Base-by-base conservation (phyloP, 2,888 invertebrate genomes). In the Hoplodrina blanda region DNA sequence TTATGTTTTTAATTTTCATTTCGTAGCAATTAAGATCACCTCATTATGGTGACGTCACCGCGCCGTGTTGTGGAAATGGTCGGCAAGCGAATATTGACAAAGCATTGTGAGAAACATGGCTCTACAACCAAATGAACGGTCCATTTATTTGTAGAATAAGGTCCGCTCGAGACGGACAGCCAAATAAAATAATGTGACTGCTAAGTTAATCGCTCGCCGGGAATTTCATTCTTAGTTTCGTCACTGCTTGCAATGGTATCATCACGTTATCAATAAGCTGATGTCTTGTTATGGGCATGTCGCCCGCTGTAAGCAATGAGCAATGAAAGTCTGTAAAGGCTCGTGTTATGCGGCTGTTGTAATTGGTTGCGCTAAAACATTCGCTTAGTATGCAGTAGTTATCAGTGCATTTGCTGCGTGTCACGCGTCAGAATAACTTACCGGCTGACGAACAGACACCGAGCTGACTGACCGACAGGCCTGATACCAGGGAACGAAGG, bases 391-490 rank as follows among this genome's bases (percentile, higher is more conserved):
- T 80, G 55, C 81, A 60, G n/a, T 15, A 64, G 68, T 60, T 80
- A 81, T 82, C 83, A 59, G 68, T 81, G 69, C 80, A 80, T 82
- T 81, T 70, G 83, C 83, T 74, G 63, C 52, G 63, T 75, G 81
- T 73, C 83, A 53, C 57, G 19, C 63, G 49, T 68, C 72, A 67
- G 83, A 63, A 82, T 82, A 80, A 69, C 17, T 82, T 77, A 82
- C 37, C 66, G 50, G 30, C 63, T 73, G 80, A 80, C 80, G 67
- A 62, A 15, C 53, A 33, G 68, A 44, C 66, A 62, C 63, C 19
- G 54, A 37, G 49, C 10, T 11, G 46, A 25, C 57, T 49, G 64
- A 62, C 65, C 13, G 76, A 66, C 74, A 41, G 17, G n/a, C 30
- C 19, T 17, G 69, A 65, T 19, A 74, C 56, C 10, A 13, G 20